These are phyloP conservation scores for Bostrychus sinensis DNA, from an alignment of 2,113 vertebrate species.

Conservation along the genomic window DNA sequence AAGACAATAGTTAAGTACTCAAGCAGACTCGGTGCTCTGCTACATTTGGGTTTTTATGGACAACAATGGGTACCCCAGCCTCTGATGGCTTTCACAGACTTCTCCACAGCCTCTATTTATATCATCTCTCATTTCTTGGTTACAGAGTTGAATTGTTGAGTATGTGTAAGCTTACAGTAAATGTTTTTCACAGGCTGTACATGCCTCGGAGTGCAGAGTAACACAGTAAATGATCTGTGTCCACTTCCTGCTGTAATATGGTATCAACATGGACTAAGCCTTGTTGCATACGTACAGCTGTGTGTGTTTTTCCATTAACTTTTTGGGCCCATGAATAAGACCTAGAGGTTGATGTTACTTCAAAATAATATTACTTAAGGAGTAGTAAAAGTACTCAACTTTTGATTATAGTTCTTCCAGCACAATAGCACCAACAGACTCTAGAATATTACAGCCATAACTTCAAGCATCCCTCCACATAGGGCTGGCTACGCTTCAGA, in stretches of 20 bases:
- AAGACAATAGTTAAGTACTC: slow-evolving; percentile 12
- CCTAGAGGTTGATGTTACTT: no score
- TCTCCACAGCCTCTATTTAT: slow-evolving; percentile 29
- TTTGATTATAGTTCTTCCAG: no score
- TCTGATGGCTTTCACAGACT: slow-evolving; percentile 63
- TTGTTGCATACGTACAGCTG: neutral
- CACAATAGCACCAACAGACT: no score
- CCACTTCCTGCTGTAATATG: neutral
- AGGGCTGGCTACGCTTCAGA: no score
- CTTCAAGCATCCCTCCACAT: no score
- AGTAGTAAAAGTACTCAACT: no score
- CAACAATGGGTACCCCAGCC: slow-evolving; percentile 51
- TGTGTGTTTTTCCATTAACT: neutral
- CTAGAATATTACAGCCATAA: no score
- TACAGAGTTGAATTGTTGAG: slow-evolving; percentile 5
- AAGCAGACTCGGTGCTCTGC: slow-evolving; percentile 37
- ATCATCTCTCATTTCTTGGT: slow-evolving; percentile 32
- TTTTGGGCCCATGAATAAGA: neutral
- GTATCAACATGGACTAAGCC: neutral
- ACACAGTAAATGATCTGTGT: slow-evolving; percentile 21
- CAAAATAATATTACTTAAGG: no score
- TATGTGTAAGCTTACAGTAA: slow-evolving; percentile 31
- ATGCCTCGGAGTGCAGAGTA: neutral
- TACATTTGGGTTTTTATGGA: slow-evolving; percentile 58
- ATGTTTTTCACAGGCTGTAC: slow-evolving; percentile 26